Conservation (phyloP, 2,888 invertebrate genomes). For the Allophyes oxyacanthae region DNA sequence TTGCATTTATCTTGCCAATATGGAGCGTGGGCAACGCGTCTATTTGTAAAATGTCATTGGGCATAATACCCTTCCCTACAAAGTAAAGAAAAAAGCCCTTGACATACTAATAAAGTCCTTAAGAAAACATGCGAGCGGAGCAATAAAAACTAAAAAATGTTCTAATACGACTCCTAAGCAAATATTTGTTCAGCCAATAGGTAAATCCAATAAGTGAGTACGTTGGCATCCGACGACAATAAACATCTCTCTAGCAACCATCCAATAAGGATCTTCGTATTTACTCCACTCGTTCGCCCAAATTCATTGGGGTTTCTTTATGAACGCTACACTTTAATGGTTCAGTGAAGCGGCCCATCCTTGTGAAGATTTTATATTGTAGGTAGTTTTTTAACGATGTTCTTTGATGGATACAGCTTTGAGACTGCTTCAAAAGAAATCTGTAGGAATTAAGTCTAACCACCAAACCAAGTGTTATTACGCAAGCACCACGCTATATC, state of each 20-base stretch:
- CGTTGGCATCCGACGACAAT: conserved; percentile 46
- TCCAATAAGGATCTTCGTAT: conserved; percentile 53
- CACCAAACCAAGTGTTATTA: too few relatives aligned
- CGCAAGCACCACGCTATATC: too few relatives aligned
- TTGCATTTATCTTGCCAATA: too few relatives aligned
- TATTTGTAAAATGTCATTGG: too few relatives aligned
- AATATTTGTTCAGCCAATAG: conserved; percentile 62
- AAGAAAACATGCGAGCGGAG: conserved; percentile 31
- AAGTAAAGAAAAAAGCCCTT: conserved; percentile 26
- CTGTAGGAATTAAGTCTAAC: too few relatives aligned
- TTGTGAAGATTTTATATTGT: conserved; percentile 24
- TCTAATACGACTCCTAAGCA: conserved; percentile 49
- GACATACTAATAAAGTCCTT: conserved; percentile 33
- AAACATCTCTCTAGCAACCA: conserved; percentile 53
- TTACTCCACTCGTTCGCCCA: conserved; percentile 32
- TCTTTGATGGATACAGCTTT: background rate
- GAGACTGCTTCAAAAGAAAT: too few relatives aligned
- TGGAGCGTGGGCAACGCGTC: too few relatives aligned
- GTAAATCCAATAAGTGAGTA: conserved; percentile 64
- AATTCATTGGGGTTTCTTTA: conserved; percentile 45
- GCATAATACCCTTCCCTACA: background rate
- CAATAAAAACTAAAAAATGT: conserved; percentile 44
- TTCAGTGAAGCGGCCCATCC: conserved; percentile 29
- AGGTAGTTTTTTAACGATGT: conserved; percentile 21
- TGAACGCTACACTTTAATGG: conserved; percentile 35